Evolutionary conservation across 2,888 invertebrate genomes (phyloP).

Genomic region (Thelaira solivaga): DNA sequence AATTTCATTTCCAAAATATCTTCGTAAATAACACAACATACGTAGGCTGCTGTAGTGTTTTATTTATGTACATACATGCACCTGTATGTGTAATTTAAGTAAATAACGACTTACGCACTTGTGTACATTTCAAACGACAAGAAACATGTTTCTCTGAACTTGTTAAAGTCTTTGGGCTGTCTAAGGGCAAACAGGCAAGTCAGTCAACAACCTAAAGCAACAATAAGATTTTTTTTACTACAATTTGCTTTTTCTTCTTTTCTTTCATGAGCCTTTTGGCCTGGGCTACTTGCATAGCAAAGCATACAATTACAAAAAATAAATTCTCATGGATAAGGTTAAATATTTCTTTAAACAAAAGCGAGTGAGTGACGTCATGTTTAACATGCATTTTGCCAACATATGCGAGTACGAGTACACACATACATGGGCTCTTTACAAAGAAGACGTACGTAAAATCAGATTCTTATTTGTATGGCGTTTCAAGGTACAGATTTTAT

Average conservation of each 20-base stretch:
- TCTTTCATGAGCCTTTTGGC: neutral
- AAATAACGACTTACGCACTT: neutral
- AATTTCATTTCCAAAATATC: neutral
- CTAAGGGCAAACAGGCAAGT: conserved; percentile 1
- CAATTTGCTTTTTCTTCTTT: neutral
- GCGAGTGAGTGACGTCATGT: conserved; percentile 45
- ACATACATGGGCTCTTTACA: neutral
- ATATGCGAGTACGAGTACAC: neutral
- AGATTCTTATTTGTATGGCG: no score
- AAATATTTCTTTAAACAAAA: conserved; percentile 2
- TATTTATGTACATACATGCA: no score
- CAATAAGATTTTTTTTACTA: conserved; percentile 2
- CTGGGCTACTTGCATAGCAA: conserved; percentile 47
- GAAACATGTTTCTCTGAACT: conserved; percentile 36
- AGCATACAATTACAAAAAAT: neutral
- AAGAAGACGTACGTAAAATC: neutral
- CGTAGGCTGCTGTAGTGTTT: no score
- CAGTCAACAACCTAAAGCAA: conserved; percentile 19
- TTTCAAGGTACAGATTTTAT: no score
- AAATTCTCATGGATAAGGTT: conserved; percentile 5
- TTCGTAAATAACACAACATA: no score
- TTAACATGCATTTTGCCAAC: conserved; percentile 28
- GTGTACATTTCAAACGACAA: conserved; percentile 28
- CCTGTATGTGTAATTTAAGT: neutral
- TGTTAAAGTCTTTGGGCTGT: conserved; percentile 43